Conservation (phyloP, 2,113 vertebrate species). For the Phyllostomus discolor region DNA sequence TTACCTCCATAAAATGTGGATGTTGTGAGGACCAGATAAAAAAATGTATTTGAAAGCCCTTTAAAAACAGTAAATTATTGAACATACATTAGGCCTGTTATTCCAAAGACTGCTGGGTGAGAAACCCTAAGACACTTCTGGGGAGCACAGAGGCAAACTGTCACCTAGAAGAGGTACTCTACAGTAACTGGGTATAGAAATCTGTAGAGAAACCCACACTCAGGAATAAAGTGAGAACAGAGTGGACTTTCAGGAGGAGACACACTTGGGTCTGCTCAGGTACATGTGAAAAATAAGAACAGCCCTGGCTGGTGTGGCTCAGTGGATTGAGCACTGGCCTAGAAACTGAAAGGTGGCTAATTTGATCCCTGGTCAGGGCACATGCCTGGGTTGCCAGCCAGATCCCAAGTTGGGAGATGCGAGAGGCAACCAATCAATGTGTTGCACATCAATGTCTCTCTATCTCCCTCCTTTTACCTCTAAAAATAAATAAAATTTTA, state of each 20-base stretch:
- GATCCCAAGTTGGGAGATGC: no score
- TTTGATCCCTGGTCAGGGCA: no score
- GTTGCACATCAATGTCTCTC: no score
- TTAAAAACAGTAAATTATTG: conserved; percentile 21
- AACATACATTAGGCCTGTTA: neutral
- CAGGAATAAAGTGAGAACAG: neutral
- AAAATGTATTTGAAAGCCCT: neutral
- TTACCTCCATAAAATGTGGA: neutral
- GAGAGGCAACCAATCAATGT: no score
- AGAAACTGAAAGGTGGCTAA: no score
- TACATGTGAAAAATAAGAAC: neutral
- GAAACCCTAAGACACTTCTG: neutral
- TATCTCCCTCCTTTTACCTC: no score
- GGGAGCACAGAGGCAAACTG: neutral
- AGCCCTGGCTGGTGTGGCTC: no score
- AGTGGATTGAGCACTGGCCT: no score
- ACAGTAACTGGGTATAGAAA: neutral
- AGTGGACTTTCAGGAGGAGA: neutral
- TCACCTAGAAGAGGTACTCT: neutral
- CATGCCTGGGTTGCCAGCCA: no score
- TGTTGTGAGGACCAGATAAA: neutral
- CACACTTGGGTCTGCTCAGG: neutral
- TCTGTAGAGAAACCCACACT: neutral
- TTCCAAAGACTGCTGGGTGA: neutral
- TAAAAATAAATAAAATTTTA: neutral